Evolutionary conservation across 2,113 vertebrate species (phyloP), one percentile per base, ranked within the genome.

Genomic region (Aptenodytes forsteri): DNA sequence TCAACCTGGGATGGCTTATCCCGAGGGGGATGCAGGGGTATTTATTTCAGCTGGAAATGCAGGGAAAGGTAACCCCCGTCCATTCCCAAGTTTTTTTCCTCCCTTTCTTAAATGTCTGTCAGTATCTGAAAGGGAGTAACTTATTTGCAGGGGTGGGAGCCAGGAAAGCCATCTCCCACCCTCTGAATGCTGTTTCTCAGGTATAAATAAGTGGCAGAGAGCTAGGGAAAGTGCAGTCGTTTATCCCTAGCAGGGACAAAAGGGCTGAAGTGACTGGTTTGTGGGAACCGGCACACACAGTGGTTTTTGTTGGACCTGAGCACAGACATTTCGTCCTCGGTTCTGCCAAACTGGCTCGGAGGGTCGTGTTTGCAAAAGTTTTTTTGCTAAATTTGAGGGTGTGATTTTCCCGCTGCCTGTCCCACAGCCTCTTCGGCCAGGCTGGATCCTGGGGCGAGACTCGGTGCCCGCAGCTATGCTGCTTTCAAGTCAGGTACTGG

Each of bases 21-120:
- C 78, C 7, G 1, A 12, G 54, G 9, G 32, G 12, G 3, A 11
- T 16, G 10, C 6, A 26, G 11, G 27, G n/a, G 29, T 1, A 2
- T 40, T 70, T 25, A 13, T 67, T 71, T 36, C 34, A 32, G 11
- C 38, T 84, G 85, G 73, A 73, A 65, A 36, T 6, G 12, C 2
- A 9, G n/a, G 38, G 34, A 36, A 49, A 26, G 27, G 14, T 4
- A 38, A 59, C 52, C 26, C 13, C 3, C 2, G 17, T 16, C 34
- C 9, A 2, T 78, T 62, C 59, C 65, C n/a, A 32, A 36, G 30
- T 25, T 0, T 1, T 55, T 67, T 61, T 40, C 6, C 29, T 56
- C 13, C 49, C 42, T 83, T 71, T 67, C 49, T 38, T 22, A 46
- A 40, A 23, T 27, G 18, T 78, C 26, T 77, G 52, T 50, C 32